Conservation (phyloP, 53 echinoderm and acorn worm genomes). For the Patiria pectinifera region DNA sequence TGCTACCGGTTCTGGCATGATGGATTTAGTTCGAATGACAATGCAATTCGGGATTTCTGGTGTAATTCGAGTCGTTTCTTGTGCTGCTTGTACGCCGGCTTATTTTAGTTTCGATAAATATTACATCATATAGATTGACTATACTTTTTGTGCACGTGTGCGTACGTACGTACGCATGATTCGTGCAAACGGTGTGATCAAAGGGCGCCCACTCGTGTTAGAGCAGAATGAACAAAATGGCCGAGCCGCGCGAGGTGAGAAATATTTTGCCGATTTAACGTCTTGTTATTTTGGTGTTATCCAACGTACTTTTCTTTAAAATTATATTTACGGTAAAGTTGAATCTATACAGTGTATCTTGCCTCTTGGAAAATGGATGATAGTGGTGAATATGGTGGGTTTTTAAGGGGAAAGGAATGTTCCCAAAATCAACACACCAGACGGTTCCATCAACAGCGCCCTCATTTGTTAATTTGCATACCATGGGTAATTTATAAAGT, state of each 20-base stretch:
- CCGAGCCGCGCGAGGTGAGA: conserved; percentile 16
- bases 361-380: neutral
- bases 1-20: conserved; percentile 51
- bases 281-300: neutral
- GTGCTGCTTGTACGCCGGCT: neutral
- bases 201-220: conserved; percentile 24
- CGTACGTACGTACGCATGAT: neutral
- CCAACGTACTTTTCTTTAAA: neutral
- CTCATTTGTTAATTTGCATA: neutral
- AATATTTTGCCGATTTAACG: neutral
- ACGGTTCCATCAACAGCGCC: neutral
- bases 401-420: neutral
- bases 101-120: too few relatives aligned
- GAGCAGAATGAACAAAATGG: neutral
- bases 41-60: neutral
- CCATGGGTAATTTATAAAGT: neutral
- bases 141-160: too few relatives aligned
- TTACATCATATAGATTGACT: too few relatives aligned
- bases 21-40: neutral
- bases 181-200: neutral
- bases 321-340: neutral
- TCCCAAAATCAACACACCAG: neutral
- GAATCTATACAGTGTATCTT: neutral
- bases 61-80: neutral
- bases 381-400: neutral